These are phyloP conservation scores for Tichodroma muraria DNA, from an alignment of 2,113 vertebrate species.

Conservation along the genomic window DNA sequence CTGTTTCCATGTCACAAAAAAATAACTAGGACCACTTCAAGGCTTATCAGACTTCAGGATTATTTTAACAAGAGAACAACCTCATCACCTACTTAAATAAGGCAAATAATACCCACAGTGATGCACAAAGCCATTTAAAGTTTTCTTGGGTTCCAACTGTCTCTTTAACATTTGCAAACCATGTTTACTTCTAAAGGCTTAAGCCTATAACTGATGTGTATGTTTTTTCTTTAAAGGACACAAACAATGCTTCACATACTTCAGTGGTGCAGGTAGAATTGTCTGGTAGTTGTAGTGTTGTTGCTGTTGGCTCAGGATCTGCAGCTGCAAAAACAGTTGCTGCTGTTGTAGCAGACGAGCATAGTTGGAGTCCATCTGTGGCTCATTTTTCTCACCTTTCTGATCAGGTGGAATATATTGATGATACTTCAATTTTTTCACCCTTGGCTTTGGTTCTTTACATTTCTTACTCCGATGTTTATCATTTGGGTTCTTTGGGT, in stretches of 20 bases:
- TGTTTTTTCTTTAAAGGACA: background rate
- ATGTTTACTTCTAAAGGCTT: background rate
- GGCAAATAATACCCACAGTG: background rate
- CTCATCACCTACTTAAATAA: background rate
- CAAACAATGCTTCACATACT: conserved; percentile 74
- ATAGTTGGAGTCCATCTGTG: conserved; percentile 94
- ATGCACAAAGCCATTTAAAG: background rate
- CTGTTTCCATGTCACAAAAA: background rate
- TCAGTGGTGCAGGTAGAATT: conserved; percentile 78
- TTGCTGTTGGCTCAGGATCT: conserved; percentile 90
- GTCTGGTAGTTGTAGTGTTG: conserved; percentile 90
- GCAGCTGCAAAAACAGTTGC: conserved; percentile 92
- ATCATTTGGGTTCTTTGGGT: conserved; percentile 85
- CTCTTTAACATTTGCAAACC: background rate
- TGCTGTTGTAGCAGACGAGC: conserved; percentile 95
- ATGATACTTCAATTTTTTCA: conserved; percentile 97
- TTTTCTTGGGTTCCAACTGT: background rate
- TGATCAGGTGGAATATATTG: conserved; percentile 98
- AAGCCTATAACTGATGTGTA: background rate
- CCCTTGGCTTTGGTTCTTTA: conserved; percentile 88
- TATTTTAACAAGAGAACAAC: background rate
- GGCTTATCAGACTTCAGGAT: background rate
- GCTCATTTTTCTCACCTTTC: conserved; percentile 88
- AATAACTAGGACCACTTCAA: background rate
- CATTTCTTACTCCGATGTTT: conserved; percentile 94